Base-by-base conservation (phyloP, 2,113 vertebrate species). In the Irena cyanogastra region DNA sequence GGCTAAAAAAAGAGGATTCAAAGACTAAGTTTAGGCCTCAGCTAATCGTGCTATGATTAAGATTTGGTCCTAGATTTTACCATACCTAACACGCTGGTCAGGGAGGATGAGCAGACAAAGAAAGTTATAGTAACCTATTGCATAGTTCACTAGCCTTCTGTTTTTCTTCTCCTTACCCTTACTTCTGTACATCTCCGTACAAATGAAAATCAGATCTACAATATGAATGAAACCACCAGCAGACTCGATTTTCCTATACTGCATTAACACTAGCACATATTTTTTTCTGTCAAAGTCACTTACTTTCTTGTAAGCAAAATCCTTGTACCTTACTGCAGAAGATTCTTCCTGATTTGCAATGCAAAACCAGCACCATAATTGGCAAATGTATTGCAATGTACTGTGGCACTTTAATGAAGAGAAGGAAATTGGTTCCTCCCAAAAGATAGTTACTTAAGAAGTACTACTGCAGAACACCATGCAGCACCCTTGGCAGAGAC, bases 1-100 rank as follows among this genome's bases (percentile, higher is more conserved):
- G 97, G 93, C 93, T 92, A 53, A 45, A 84, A 94, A 39, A 57
- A 72, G 71, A 90, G 66, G 61, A 91, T 76, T 92, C 80, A 45
- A 65, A 95, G 65, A 33, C 91, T 87, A 66, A 42, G 33, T 91
- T 71, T n/a, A 69, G 42, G 64, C 44, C 81, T 61, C 74, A 93
- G 78, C 92, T 94, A 94, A 82, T 10, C 13, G 61, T 20, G 23
- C 39, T 19, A 37, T 49, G 63, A 91, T 78, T 72, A 72, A 81
- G 39, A 87, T 53, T 59, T 45, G 10, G 68, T 89, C 86, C 22
- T 15, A 79, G 27, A 56, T 84, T 72, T 54, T 68, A 42, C 44
- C 53, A 35, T 37, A 82, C 35, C 17, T 31, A 44, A 18, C 10
- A 42, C 26, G 52, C 16, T 26, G 4, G 20, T 80, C 87, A 50